A percentile compares a stretch with the other conserved stretches of the same genome.
These are phyloP conservation scores for Pinna nobilis DNA, from an alignment of 1,140 invertebrate genomes.

Conservation along the genomic window DNA sequence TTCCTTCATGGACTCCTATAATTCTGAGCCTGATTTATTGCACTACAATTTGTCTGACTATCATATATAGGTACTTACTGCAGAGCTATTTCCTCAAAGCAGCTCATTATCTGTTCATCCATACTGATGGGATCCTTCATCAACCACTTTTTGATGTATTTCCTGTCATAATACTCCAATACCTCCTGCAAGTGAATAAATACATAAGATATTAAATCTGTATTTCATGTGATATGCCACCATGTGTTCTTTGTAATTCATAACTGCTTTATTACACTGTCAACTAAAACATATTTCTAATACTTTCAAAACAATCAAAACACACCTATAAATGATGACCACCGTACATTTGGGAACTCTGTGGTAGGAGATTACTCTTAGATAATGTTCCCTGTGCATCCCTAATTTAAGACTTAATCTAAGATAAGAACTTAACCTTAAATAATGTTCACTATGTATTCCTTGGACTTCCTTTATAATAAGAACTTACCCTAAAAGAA, in stretches of 20 bases:
- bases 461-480: too few species aligned
- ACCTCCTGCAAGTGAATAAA: constrained; percentile 68
- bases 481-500: neutral
- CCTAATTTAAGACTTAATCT: too few species aligned
- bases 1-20: too few species aligned
- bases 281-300: too few species aligned
- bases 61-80: constrained; percentile 55
- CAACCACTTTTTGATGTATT: constrained; percentile 75
- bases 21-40: neutral
- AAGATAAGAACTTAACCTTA: too few species aligned
- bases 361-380: too few species aligned
- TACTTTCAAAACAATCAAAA: too few species aligned
- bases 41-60: neutral
- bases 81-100: constrained; percentile 66
- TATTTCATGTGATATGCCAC: neutral
- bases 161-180: constrained; percentile 74
- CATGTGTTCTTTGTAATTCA: too few species aligned
- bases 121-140: constrained; percentile 62
- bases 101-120: constrained; percentile 60
- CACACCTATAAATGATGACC: too few species aligned
- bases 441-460: neutral
- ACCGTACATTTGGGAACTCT: too few species aligned
- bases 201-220: neutral
- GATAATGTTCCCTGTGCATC: neutral
- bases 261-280: too few species aligned